Percentiles rank a stretch among this genome's conserved stretches.
Conservation (phyloP, 2,888 invertebrate species). For the Stenoptilia bipunctidactyla region DNA sequence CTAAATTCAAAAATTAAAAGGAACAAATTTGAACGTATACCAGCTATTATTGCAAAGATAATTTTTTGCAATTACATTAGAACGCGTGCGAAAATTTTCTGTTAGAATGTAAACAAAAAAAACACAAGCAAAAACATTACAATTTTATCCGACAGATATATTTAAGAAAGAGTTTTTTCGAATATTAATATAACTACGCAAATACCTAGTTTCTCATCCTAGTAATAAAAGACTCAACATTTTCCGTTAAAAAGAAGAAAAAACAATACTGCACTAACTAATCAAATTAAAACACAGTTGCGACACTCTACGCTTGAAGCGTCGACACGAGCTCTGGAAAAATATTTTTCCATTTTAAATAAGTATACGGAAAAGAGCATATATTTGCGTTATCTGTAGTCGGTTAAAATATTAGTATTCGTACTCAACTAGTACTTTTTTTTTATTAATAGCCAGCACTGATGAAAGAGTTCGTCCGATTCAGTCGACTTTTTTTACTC, state of each 20-base stretch:
- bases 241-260: conserved; percentile 8
- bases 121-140: too few species aligned
- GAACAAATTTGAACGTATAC: too few species aligned
- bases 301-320: conserved; percentile 19
- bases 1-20: too few species aligned
- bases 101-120: too few species aligned
- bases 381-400: conserved; percentile 62
- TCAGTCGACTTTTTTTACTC: conserved; percentile 25
- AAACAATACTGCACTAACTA: neutral
- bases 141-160: too few species aligned
- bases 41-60: too few species aligned
- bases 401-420: conserved; percentile 57
- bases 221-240: too few species aligned
- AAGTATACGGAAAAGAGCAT: conserved; percentile 53
- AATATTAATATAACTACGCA: too few species aligned
- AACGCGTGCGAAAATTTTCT: too few species aligned
- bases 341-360: conserved; percentile 68
- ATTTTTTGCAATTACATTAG: too few species aligned
- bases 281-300: conserved; percentile 14
- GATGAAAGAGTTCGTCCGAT: conserved; percentile 37
- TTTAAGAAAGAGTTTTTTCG: too few species aligned
- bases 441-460: conserved; percentile 46
- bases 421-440: conserved; percentile 43
- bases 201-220: too few species aligned
- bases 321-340: conserved; percentile 42